phyloP scores from a whole-genome alignment of 2,888 invertebrate species.

The Anorthoa munda region DNA sequence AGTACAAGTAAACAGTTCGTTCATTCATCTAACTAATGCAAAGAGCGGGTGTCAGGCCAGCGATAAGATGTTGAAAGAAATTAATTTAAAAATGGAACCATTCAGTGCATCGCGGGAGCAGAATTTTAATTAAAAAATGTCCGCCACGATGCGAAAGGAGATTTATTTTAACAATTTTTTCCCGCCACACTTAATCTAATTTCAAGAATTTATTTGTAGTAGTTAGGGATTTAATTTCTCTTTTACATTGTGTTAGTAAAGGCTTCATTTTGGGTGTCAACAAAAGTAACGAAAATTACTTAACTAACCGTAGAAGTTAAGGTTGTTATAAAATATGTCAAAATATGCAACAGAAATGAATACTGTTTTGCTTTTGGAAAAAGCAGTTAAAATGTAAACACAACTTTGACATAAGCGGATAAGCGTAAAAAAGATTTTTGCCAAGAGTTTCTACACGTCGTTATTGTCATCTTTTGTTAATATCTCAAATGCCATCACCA shows the following conservation, averaged over 20 bases:
- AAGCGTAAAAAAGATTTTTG: background rate
- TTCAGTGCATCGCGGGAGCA: conserved; percentile 68
- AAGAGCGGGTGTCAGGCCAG: conserved; percentile 53
- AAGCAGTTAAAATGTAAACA: background rate
- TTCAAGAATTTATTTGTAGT: conserved; percentile 49
- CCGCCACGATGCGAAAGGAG: conserved; percentile 61
- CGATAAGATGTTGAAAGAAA: conserved; percentile 67
- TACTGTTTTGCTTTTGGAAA: no score
- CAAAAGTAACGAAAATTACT: background rate
- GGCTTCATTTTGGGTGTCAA: background rate
- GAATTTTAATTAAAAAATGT: conserved; percentile 78
- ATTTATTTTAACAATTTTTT: conserved; percentile 65
- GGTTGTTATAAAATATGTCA: no score
- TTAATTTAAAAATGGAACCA: conserved; percentile 71
- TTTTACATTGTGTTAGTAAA: background rate
- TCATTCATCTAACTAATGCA: conserved; percentile 59
- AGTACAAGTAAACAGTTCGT: conserved; percentile 43
- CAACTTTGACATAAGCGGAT: background rate
- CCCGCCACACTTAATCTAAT: conserved; percentile 48
- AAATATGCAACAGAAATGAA: no score
- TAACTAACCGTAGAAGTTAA: no score
- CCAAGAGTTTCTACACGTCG: background rate
- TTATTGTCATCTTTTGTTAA: conserved; percentile 6
- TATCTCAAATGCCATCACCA: background rate
- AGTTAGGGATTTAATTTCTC: conserved; percentile 24